Evolutionary conservation across 2,797 vertebrate genomes (phyloP).

Genomic region (Erethizon dorsatum): DNA sequence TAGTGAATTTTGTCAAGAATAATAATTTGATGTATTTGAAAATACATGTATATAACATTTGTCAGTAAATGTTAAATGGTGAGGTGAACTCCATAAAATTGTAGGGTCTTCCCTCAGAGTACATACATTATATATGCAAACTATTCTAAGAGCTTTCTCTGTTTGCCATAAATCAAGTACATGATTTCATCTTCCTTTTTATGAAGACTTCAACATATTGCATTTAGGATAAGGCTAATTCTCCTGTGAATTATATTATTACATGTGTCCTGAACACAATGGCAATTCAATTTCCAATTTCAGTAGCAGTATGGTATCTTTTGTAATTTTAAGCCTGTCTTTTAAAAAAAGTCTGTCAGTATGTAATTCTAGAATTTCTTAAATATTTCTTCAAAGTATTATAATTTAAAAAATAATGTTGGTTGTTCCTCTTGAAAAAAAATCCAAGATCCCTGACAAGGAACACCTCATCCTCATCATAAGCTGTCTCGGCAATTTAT

Average conservation of each 20-base stretch:
- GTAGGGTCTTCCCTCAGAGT: not conserved
- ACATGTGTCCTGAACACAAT: not conserved
- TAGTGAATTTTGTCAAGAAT: too few species aligned
- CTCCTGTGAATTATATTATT: not conserved
- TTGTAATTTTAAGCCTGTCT: not conserved
- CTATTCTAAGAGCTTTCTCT: not conserved
- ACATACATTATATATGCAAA: not conserved
- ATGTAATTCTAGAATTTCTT: not conserved
- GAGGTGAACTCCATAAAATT: too few species aligned
- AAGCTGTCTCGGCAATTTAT: not conserved
- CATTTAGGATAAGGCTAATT: not conserved
- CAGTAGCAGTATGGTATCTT: not conserved
- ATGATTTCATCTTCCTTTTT: not conserved
- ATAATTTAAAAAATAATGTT: not conserved
- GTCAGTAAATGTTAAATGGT: too few species aligned
- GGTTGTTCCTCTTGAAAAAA: not conserved
- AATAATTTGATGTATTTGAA: too few species aligned
- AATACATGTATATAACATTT: too few species aligned
- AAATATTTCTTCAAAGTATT: slow-evolving; percentile 28
- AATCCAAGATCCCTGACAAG: not conserved
- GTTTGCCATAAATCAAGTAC: not conserved
- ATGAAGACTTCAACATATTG: not conserved
- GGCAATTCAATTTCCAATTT: not conserved
- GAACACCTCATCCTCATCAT: not conserved
- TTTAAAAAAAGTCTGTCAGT: not conserved